Evolutionary conservation across 2,797 vertebrate genomes (phyloP).

Genomic region (Falco columbarius): DNA sequence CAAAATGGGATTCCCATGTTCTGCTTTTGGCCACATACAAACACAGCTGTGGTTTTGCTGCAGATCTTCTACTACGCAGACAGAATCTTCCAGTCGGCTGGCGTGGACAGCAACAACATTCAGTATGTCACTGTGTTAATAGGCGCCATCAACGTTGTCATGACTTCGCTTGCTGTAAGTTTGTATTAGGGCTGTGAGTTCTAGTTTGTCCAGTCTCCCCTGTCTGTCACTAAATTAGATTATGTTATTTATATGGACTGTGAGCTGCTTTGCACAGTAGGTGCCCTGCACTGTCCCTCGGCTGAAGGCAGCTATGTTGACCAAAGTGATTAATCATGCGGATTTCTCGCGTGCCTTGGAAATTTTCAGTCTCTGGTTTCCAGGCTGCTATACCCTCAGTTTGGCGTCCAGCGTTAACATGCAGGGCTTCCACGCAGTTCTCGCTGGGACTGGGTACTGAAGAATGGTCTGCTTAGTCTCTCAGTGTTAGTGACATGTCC

Average conservation of each 20-base stretch:
- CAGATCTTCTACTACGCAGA: slow-evolving; percentile 97
- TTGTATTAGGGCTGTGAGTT: accelerated
- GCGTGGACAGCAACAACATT: slow-evolving; percentile 76
- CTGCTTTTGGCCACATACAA: accelerated
- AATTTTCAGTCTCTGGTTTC: not conserved
- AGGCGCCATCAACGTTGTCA: slow-evolving; percentile 89
- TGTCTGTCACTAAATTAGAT: not conserved
- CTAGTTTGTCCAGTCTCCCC: accelerated
- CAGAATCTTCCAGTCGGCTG: slow-evolving; percentile 85
- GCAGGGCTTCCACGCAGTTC: not conserved
- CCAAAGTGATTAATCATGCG: not conserved
- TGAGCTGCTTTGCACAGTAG: not conserved
- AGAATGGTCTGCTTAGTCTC: not conserved
- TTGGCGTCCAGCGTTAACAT: not conserved
- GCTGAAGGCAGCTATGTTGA: not conserved
- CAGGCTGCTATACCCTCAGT: not conserved
- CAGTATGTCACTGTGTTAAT: slow-evolving; percentile 92
- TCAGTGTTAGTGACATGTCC: too few relatives aligned
- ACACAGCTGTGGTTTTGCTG: not conserved
- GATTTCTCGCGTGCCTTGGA: not conserved
- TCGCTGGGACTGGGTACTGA: not conserved
- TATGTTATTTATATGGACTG: accelerated
- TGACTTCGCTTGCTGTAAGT: slow-evolving; percentile 87
- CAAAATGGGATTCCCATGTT: accelerated
- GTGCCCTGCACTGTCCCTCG: not conserved